Evolutionary conservation across 1,140 invertebrate genomes (phyloP).

Genomic region (Penaeus japonicus): DNA sequence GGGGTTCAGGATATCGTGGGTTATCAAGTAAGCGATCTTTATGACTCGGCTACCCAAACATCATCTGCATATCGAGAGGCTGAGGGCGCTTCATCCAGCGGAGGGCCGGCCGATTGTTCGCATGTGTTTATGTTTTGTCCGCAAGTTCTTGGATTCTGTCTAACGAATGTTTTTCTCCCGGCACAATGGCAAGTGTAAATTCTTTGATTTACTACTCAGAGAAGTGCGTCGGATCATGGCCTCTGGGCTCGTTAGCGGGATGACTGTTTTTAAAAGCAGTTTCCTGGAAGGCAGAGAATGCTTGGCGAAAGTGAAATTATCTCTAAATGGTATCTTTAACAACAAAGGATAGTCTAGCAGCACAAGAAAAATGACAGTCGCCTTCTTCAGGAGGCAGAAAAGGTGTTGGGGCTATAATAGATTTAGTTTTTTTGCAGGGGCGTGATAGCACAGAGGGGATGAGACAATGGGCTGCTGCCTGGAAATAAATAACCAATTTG

Average conservation of each 20-base stretch:
- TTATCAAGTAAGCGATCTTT: constrained; percentile 42
- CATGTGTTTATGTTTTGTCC: neutral
- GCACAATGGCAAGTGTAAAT: no score
- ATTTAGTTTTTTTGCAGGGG: constrained; percentile 16
- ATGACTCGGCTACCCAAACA: constrained; percentile 49
- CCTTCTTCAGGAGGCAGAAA: constrained; percentile 32
- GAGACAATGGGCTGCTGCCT: constrained; percentile 43
- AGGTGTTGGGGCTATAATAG: constrained; percentile 32
- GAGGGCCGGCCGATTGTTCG: neutral
- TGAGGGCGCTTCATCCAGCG: neutral
- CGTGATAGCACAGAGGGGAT: constrained; percentile 29
- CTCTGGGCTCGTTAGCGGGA: no score
- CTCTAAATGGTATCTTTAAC: no score
- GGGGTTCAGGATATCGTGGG: neutral
- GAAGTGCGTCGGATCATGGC: no score
- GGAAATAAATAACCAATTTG: constrained; percentile 52
- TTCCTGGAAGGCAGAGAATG: no score
- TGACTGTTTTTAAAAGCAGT: no score
- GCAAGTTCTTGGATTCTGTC: no score
- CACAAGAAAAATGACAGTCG: constrained; percentile 35
- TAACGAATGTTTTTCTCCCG: no score
- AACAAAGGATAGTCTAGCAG: no score
- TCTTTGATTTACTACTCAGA: no score
- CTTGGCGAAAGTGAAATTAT: no score
- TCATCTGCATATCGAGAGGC: constrained; percentile 48